Conservation (phyloP, 1,140 invertebrate species). For the Aphis craccivora region DNA sequence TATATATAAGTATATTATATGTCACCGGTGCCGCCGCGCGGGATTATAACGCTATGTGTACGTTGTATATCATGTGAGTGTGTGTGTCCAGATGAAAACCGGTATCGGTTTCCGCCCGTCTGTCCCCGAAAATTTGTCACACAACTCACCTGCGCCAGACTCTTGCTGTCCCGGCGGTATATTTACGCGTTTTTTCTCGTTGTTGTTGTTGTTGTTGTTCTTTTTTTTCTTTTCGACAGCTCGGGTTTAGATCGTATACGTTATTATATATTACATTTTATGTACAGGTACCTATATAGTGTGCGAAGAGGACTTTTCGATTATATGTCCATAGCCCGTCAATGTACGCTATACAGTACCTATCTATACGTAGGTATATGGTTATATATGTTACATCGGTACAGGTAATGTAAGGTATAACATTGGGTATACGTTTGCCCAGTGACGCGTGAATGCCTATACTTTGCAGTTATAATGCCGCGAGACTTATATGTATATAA, state of each 20-base stretch:
- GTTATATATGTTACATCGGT: too few relatives aligned
- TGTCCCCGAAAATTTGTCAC: slow-evolving; percentile 51
- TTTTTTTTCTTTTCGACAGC: background rate
- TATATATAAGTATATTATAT: background rate
- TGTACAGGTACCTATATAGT: too few relatives aligned
- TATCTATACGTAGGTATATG: too few relatives aligned
- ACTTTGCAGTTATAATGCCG: too few relatives aligned
- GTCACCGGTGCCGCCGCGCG: slow-evolving; percentile 4
- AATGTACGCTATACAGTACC: background rate
- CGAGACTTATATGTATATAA: background rate
- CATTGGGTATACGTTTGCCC: background rate
- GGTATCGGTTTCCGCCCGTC: slow-evolving; percentile 51
- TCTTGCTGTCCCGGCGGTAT: background rate
- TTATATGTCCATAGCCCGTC: background rate
- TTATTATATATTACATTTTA: background rate
- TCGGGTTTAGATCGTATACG: background rate
- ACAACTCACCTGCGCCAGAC: slow-evolving; percentile 44
- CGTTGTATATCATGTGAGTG: background rate
- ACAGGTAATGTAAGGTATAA: background rate
- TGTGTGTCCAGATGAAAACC: slow-evolving; percentile 49
- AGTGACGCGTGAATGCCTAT: too few relatives aligned
- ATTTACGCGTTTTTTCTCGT: background rate
- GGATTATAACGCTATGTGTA: slow-evolving; percentile 16
- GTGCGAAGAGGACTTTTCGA: background rate
- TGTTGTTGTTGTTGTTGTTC: background rate